Base-by-base conservation (phyloP, 2,113 vertebrate species). In the Rhea americana region DNA sequence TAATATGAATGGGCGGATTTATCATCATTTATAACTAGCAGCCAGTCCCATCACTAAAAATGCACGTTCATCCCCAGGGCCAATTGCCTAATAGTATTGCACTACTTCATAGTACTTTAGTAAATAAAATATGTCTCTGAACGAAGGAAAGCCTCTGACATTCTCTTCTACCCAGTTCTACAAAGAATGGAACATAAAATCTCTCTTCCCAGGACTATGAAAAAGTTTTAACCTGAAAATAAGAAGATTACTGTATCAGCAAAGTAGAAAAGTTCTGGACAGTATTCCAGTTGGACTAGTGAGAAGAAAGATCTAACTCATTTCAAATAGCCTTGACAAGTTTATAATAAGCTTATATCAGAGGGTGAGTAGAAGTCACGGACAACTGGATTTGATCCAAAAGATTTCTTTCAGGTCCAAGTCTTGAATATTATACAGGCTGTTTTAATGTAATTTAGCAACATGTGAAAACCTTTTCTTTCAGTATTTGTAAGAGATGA, bases 331-430 rank as follows among this genome's bases (percentile, higher is more conserved):
- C 51, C 47, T 85, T 87, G 90, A 80, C 75, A 82, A 79, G 63
- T 92, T 91, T 93, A 77, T 87, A 91, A 95, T 91, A 63, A 93
- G 50, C 41, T 93, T 55, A 45, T 77, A 90, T 70, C 55, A 87
- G n/a, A 37, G 85, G 32, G 59, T 16, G 87, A 76, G 11, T 25
- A 82, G 58, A 50, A 53, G 67, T 94, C 78, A 76, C 51, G 82
- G 47, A 68, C 55, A 25, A 78, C 51, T 72, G 91, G 84, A 77
- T 55, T 77, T 63, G 50, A 66, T 89, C 67, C 28, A 80, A 82
- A 91, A 95, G 84, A 48, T 16, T 32, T 32, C 13, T 39, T 81
- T 72, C 47, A 3, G 7, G 61, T 87, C 78, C 48, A 84, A 68
- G 7, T 75, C 86, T 68, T 79, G 82, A 56, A 76, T 61, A 11